Conservation (phyloP, 2,888 invertebrate species). For the Melanotus villosus region DNA sequence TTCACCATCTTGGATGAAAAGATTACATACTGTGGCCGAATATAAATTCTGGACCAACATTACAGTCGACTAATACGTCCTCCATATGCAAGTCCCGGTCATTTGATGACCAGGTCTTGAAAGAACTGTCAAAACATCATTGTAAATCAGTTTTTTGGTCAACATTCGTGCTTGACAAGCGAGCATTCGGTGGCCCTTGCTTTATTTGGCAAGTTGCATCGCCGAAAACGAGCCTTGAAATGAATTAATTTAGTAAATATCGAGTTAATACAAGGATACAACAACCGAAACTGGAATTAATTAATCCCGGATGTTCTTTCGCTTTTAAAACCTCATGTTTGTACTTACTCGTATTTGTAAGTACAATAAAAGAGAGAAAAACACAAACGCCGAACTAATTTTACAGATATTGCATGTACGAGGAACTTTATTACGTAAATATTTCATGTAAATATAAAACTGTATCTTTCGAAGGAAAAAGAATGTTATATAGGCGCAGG, state of each 20-base stretch:
- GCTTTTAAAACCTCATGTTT: too few species aligned
- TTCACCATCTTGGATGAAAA: conserved; percentile 61
- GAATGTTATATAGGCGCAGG: conserved; percentile 47
- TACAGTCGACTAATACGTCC: conserved; percentile 44
- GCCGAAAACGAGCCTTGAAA: conserved; percentile 4
- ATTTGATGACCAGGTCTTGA: conserved; percentile 34
- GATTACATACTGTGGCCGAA: conserved; percentile 50
- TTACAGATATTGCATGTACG: conserved; percentile 13
- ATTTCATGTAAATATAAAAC: conserved; percentile 46
- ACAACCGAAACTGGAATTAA: background rate
- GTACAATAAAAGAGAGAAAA: background rate
- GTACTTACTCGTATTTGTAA: too few species aligned
- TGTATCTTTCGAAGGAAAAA: conserved; percentile 42
- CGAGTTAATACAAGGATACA: background rate
- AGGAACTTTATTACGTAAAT: conserved; percentile 43
- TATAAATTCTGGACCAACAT: conserved; percentile 53
- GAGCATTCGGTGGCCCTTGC: conserved; percentile 22
- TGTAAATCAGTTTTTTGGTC: conserved; percentile 52
- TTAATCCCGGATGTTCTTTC: background rate
- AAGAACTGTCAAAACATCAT: conserved; percentile 53
- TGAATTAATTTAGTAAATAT: conserved; percentile 10
- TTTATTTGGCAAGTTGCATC: conserved; percentile 29
- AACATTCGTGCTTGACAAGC: conserved; percentile 26
- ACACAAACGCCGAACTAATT: conserved; percentile 18
- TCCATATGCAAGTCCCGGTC: conserved; percentile 49